phyloP scores from a whole-genome alignment of 1,140 invertebrate species.

The Nixonia krombeini region DNA sequence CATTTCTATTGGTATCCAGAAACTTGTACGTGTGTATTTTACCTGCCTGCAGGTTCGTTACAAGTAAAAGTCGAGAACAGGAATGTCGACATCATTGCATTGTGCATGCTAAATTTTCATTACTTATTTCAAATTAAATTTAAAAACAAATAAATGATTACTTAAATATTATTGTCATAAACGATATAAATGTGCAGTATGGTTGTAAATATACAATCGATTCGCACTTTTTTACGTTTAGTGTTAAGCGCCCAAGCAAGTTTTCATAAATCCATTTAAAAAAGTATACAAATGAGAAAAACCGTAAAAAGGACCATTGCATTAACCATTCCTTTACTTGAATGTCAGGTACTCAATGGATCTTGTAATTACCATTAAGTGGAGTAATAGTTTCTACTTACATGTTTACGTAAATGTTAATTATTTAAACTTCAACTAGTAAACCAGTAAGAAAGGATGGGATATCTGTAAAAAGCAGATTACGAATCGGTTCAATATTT shows the following conservation, averaged over 20 bases:
- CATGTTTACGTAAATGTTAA: conserved; percentile 1
- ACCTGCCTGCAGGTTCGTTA: conserved; percentile 14
- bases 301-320: background rate
- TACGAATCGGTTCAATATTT: too few species aligned
- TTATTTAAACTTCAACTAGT: background rate
- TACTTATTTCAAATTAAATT: too few species aligned
- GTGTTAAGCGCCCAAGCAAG: too few species aligned
- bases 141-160: too few species aligned
- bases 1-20: conserved; percentile 22
- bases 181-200: too few species aligned
- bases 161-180: too few species aligned
- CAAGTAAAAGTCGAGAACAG: conserved; percentile 1
- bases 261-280: background rate
- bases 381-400: conserved; percentile 7
- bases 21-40: conserved; percentile 18
- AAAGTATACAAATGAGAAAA: background rate
- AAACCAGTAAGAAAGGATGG: too few species aligned
- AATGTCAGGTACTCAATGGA: conserved; percentile 9
- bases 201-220: background rate
- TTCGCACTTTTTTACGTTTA: too few species aligned
- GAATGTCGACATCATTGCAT: too few species aligned
- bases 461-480: conserved; percentile 1
- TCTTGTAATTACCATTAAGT: background rate
- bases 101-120: too few species aligned
- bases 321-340: conserved; percentile 13